phyloP scores from a whole-genome alignment of 2,888 invertebrate genomes.

The Saturnia pavonia region DNA sequence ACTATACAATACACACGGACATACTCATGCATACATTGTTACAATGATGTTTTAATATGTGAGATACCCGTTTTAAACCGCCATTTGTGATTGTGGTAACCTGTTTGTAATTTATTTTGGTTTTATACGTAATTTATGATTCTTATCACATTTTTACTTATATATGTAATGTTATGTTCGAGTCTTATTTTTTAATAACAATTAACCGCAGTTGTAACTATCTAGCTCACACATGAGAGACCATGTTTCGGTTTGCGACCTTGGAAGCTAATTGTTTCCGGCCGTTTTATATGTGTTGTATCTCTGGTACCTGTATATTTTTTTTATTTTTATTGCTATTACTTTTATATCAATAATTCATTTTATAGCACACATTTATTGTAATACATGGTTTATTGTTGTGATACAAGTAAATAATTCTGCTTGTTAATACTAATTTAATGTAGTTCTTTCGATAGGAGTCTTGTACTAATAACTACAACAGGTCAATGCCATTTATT shows the following conservation, averaged over 20 bases:
- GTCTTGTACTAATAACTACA: no score
- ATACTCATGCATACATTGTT: conserved; percentile 37
- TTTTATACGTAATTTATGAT: conserved; percentile 2
- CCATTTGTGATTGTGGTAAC: conserved; percentile 19
- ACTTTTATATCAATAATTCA: no score
- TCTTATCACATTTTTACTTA: neutral
- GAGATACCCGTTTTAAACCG: conserved; percentile 39
- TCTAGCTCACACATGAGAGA: no score
- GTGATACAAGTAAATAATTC: no score
- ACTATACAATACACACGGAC: conserved; percentile 30
- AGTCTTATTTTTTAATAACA: neutral
- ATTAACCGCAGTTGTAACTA: neutral
- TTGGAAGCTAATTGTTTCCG: neutral
- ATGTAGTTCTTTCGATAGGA: no score
- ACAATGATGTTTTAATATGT: conserved; percentile 36
- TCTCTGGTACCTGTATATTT: neutral
- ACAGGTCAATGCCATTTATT: no score
- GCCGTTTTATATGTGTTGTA: neutral
- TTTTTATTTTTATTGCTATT: neutral
- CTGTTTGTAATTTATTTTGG: conserved; percentile 1
- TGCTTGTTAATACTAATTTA: no score
- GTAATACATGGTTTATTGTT: no score
- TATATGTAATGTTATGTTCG: neutral
- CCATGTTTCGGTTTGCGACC: neutral
- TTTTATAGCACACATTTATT: no score